These are phyloP conservation scores for Mugil cephalus DNA, from an alignment of 2,113 vertebrate genomes.

Conservation along the genomic window DNA sequence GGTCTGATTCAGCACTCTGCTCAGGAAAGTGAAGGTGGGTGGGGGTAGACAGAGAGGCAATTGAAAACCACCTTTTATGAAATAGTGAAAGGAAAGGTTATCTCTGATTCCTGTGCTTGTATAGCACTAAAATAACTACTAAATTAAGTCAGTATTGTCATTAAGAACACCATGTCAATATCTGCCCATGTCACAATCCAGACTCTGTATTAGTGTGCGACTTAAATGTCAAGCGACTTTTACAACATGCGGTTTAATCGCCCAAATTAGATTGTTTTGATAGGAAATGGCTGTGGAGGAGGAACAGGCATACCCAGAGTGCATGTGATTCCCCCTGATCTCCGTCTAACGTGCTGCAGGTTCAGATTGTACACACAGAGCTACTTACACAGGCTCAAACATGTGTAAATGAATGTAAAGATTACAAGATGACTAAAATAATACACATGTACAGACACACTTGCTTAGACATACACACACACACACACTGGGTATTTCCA, in stretches of 20 bases:
- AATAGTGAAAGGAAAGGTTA: conserved; percentile 57
- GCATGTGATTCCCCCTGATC: conserved; percentile 13
- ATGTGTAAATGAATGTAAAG: conserved; percentile 34
- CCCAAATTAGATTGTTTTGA: conserved; percentile 24
- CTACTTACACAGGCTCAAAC: conserved; percentile 41
- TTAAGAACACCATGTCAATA: background rate
- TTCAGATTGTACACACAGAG: conserved; percentile 39
- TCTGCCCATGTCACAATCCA: background rate
- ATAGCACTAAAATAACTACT: background rate
- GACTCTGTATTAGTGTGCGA: background rate
- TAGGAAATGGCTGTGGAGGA: conserved; percentile 31
- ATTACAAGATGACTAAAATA: conserved; percentile 38
- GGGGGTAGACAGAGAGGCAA: conserved; percentile 28
- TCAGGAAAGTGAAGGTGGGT: conserved; percentile 40
- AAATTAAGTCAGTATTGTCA: background rate
- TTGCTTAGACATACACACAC: conserved; percentile 8
- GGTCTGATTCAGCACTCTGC: conserved; percentile 76
- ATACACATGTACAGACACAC: conserved; percentile 17
- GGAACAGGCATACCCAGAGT: conserved; percentile 32
- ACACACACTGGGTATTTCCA: conserved; percentile 71
- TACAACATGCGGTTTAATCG: background rate
- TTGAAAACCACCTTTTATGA: conserved; percentile 54
- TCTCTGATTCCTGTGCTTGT: conserved; percentile 24
- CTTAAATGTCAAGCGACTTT: conserved; percentile 6
- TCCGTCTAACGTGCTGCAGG: conserved; percentile 20